Evolutionary conservation across 1,140 invertebrate genomes (phyloP).

Genomic region (Trichoplusia ni): DNA sequence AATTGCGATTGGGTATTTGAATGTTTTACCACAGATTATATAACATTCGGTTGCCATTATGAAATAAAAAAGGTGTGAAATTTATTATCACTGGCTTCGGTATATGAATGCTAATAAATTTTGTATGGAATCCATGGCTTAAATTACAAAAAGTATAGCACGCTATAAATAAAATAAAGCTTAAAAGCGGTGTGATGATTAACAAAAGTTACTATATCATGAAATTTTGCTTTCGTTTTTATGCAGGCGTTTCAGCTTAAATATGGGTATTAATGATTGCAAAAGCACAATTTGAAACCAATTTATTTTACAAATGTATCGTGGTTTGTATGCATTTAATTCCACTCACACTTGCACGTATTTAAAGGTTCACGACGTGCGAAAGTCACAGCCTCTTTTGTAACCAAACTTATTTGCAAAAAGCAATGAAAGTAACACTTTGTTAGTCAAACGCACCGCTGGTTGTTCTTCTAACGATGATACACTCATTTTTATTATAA

Average conservation of each 20-base stretch:
- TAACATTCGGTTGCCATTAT: background rate
- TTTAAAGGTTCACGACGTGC: background rate
- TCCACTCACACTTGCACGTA: constrained; percentile 19
- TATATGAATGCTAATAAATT: too few species aligned
- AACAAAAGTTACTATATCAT: background rate
- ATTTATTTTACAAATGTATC: background rate
- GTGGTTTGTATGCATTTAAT: background rate
- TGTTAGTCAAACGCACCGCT: constrained; percentile 13
- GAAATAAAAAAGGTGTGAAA: background rate
- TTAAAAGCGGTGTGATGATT: constrained; percentile 3
- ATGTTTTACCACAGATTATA: constrained; percentile 1
- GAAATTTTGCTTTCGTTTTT: constrained; percentile 16
- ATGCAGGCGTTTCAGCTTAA: background rate
- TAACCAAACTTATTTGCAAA: constrained; percentile 7
- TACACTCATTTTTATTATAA: constrained; percentile 20
- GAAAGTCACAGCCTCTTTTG: constrained; percentile 6
- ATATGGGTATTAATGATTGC: background rate
- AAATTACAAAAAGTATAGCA: too few species aligned
- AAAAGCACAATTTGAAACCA: background rate
- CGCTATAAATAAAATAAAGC: constrained; percentile 14
- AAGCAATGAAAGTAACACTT: constrained; percentile 19
- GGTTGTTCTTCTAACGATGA: constrained; percentile 22
- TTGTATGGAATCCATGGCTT: too few species aligned
- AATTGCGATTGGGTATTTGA: background rate
- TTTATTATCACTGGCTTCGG: too few species aligned